Base-by-base conservation (phyloP, 1,140 invertebrate species). In the Proctacanthus coquilletti region DNA sequence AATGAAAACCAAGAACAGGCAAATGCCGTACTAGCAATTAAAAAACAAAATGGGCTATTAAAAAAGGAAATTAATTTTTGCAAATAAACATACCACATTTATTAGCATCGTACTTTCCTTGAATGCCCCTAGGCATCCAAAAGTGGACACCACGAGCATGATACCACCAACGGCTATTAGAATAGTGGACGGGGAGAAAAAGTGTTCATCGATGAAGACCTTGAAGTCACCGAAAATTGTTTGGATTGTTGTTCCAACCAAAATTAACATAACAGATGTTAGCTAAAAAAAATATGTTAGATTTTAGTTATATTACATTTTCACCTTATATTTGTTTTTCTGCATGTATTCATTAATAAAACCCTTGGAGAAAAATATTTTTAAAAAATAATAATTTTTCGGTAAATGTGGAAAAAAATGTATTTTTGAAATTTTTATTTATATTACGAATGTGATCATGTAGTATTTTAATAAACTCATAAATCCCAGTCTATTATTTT, bases 101-200 rank as follows among this genome's bases (percentile, higher is more conserved):
- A 86, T 75, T 61, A 89, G 71, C 56, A 79, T 82, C 8, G 80
- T 77, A 52, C 80, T 87, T 59, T 87, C 83, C 54, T 74, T 81
- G 34, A 84, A 52, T 1, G 84, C 84, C 8, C 84, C 84, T 44
- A 78, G 77, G 51, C 81, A 85, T 35, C 85, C 85, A 48, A 86
- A 75, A 32, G 82, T 69, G 2, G 83, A 77, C 10, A 88, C 78
- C 21, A 82, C 60, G 36, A 86, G 75, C 45, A 86, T 73, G 17
- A 86, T 70, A 33, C 73, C 65, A 1, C 84, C 85, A 42, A 84
- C 75, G 30, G 75, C 71, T 35, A 88, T 77, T 17, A 86, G 61
- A 9, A 88, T 63, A 3, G 71, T 72, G 1, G 81, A 75, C 15
- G 80, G 77, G 6, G 78, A 80, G 41, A 73, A 73, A 49, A 78